A percentile compares a stretch with the other conserved stretches of the same genome.
phyloP scores from a whole-genome alignment of 2,797 vertebrate genomes.

The Gadopsis marmoratus region DNA sequence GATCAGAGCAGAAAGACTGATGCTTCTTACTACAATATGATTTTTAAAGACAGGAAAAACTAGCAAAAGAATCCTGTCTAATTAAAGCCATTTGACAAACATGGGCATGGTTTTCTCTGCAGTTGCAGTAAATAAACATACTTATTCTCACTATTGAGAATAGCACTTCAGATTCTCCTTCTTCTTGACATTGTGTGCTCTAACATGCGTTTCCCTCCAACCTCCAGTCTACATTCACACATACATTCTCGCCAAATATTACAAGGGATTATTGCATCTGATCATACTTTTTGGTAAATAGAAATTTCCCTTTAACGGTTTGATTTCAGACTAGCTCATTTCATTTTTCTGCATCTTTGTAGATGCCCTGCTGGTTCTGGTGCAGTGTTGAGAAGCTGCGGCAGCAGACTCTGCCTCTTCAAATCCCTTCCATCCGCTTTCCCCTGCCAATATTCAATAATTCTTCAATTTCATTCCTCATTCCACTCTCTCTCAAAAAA shows the following conservation, averaged over 20 bases:
- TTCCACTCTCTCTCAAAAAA: constrained; percentile 4
- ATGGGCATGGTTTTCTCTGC: too few relatives aligned
- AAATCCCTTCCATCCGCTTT: neutral
- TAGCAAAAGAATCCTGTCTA: too few relatives aligned
- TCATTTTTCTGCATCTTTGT: neutral
- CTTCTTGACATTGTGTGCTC: neutral
- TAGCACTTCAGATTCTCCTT: neutral
- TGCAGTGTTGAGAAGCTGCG: neutral
- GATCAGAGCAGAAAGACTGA: neutral
- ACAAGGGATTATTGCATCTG: neutral
- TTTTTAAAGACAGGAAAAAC: too few relatives aligned
- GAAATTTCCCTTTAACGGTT: neutral
- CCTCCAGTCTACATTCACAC: neutral
- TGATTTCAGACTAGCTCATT: neutral
- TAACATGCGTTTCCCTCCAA: neutral
- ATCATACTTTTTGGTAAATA: neutral
- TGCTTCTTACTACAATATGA: too few relatives aligned
- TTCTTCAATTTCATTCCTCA: neutral
- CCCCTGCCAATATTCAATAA: neutral
- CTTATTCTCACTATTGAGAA: too few relatives aligned
- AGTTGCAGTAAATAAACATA: too few relatives aligned
- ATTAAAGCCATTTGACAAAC: too few relatives aligned
- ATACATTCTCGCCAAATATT: neutral
- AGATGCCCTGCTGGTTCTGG: neutral
- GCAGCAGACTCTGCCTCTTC: constrained; percentile 3